Base-by-base conservation (phyloP, 2,113 vertebrate genomes). In the Takifugu bimaculatus region DNA sequence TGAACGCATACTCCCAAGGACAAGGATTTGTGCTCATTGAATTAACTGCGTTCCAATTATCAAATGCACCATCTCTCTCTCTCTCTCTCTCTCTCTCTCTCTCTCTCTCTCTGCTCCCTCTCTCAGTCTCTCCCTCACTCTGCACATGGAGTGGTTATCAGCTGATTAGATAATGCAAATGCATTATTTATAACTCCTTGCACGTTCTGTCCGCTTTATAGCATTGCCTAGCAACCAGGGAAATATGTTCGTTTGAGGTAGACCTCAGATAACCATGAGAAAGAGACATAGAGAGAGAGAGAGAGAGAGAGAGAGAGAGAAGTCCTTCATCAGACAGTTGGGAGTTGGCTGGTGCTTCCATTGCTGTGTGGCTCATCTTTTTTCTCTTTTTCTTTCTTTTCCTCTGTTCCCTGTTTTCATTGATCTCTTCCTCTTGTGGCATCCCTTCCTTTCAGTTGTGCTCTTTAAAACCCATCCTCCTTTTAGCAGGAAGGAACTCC, bases 171-270 rank as follows among this genome's bases (percentile, higher is more conserved):
- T 91, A 77, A 86, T 91, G 91, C 83, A 85, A 88, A 89, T 92
- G 85, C 91, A 92, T 91, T 90, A 92, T 91, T 93, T 91, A 91
- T 92, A 91, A 91, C 90, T 85, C 85, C 88, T 85, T 79, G 77
- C 85, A 87, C 71, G 73, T 84, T 88, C 81, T 90, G 52, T 57
- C 81, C 27, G 77, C 88, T 89, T 90, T 88, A 90, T 86, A 85
- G 84, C 68, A 91, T 92, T 82, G 88, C 91, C 84, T 92, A 91
- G 91, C 91, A 91, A 92, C 91, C 79, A 75, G 79, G 74, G 80
- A 88, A 89, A 87, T 90, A 71, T 84, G 90, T 88, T 89, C 83
- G 84, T 69, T 79, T 85, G 84, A 88, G 78, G 67, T 61, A 64
- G 67, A 68, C 72, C 73, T 80, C 79, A 80, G 79, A 89, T 82